phyloP scores from a whole-genome alignment of 2,888 invertebrate genomes.

The Pristionchus japonicus region DNA sequence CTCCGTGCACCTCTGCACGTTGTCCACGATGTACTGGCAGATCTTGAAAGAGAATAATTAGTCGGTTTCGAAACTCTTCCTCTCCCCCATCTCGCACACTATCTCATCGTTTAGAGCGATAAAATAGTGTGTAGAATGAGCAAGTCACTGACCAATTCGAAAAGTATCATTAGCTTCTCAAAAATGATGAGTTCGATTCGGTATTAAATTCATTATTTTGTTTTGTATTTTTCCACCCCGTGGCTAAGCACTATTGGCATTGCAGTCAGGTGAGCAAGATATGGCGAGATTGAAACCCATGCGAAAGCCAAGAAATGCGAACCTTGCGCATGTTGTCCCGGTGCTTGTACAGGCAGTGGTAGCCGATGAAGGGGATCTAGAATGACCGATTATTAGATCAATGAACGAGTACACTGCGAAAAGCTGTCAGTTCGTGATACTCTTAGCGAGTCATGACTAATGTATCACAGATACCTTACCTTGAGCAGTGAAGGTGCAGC shows the following conservation, averaged over 20 bases:
- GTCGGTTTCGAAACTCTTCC: too few species aligned
- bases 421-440: too few species aligned
- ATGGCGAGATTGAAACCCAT: background rate
- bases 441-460: background rate
- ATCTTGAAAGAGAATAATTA: background rate
- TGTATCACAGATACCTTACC: background rate
- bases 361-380: conserved; percentile 29
- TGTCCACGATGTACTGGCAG: conserved; percentile 28
- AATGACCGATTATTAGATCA: background rate
- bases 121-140: too few species aligned
- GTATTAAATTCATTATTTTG: background rate
- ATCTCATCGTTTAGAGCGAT: too few species aligned
- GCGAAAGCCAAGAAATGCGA: background rate
- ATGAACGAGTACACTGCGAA: too few species aligned
- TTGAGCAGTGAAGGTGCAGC: background rate
- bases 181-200: too few species aligned
- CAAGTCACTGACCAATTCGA: too few species aligned
- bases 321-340: conserved; percentile 22
- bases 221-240: too few species aligned
- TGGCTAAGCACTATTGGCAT: too few species aligned
- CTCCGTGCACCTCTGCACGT: conserved; percentile 7
- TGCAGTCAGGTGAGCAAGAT: too few species aligned
- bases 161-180: too few species aligned
- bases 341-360: conserved; percentile 28
- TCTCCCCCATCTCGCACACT: too few species aligned